Percentiles rank a stretch among this genome's conserved stretches.
phyloP scores from a whole-genome alignment of 1,140 invertebrate species.

The Campoletis sonorensis region DNA sequence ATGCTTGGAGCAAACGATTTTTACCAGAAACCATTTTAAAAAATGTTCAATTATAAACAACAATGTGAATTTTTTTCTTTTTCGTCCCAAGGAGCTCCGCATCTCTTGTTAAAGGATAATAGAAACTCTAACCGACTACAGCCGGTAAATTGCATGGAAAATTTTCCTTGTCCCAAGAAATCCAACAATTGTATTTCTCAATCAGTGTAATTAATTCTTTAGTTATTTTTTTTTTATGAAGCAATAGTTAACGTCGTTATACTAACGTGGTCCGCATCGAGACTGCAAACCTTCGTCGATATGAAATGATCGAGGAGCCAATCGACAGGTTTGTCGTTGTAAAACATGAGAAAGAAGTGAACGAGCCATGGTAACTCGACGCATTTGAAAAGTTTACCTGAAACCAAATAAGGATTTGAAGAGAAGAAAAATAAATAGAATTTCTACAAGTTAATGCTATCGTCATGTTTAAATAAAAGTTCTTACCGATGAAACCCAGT shows the following conservation, averaged over 20 bases:
- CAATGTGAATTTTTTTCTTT: no score
- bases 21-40: no score
- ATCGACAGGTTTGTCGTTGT: conserved; percentile 97
- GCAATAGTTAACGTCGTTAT: conserved; percentile 31
- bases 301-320: conserved; percentile 96
- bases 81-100: no score
- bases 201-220: no score
- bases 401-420: conserved; percentile 61
- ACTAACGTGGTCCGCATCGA: conserved; percentile 88
- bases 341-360: conserved; percentile 96
- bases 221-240: no score
- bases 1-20: no score
- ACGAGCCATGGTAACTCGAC: conserved; percentile 92
- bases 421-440: neutral
- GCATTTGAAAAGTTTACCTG: conserved; percentile 95
- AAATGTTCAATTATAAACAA: no score
- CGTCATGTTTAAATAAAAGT: neutral
- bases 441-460: neutral
- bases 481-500: conserved; percentile 91
- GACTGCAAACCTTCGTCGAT: conserved; percentile 92
- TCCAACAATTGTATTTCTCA: no score
- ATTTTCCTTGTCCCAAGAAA: no score
- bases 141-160: no score
- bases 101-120: no score
- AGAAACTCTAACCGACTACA: no score